A percentile compares a stretch with the other conserved stretches of the same genome.
These are phyloP conservation scores for Phortica magna DNA, from an alignment of 2,888 invertebrate genomes.

Conservation along the genomic window DNA sequence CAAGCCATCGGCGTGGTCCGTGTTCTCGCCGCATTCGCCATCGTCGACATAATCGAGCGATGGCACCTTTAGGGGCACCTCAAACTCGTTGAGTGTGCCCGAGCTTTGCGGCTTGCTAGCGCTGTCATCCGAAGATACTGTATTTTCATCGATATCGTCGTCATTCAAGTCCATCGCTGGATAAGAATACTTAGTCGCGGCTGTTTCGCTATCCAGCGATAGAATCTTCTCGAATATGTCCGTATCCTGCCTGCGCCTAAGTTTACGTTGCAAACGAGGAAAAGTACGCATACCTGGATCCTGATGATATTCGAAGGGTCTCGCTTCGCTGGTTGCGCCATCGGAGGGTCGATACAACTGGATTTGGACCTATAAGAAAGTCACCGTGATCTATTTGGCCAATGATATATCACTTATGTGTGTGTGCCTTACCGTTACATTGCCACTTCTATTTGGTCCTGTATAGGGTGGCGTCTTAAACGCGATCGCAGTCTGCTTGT, in stretches of 20 bases:
- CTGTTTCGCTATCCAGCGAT: slow-evolving; percentile 78
- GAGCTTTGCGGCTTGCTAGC: slow-evolving; percentile 65
- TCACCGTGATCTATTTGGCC: not conserved
- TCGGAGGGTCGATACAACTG: slow-evolving; percentile 91
- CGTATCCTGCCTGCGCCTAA: slow-evolving; percentile 81
- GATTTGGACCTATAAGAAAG: slow-evolving; percentile 82
- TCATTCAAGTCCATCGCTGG: slow-evolving; percentile 60
- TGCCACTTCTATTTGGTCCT: slow-evolving; percentile 82
- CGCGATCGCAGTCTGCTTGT: slow-evolving; percentile 91
- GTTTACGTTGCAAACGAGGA: slow-evolving; percentile 82
- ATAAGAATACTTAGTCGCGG: slow-evolving; percentile 70
- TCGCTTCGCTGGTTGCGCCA: slow-evolving; percentile 87
- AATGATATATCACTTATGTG: no score
- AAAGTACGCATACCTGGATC: slow-evolving; percentile 90
- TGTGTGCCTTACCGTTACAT: slow-evolving; percentile 80
- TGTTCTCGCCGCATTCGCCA: slow-evolving; percentile 58
- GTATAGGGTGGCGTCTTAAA: slow-evolving; percentile 89
- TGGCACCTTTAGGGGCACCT: slow-evolving; percentile 41
- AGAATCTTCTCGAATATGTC: slow-evolving; percentile 80
- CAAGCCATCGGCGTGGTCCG: slow-evolving; percentile 57
- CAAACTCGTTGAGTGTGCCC: slow-evolving; percentile 69
- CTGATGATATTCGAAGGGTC: slow-evolving; percentile 85
- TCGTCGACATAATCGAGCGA: slow-evolving; percentile 68
- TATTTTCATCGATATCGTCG: slow-evolving; percentile 63
- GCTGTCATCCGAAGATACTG: slow-evolving; percentile 62